Evolutionary conservation across 2,113 vertebrate genomes (phyloP), one percentile per base, ranked within the genome.

Genomic region (Sander vitreus): DNA sequence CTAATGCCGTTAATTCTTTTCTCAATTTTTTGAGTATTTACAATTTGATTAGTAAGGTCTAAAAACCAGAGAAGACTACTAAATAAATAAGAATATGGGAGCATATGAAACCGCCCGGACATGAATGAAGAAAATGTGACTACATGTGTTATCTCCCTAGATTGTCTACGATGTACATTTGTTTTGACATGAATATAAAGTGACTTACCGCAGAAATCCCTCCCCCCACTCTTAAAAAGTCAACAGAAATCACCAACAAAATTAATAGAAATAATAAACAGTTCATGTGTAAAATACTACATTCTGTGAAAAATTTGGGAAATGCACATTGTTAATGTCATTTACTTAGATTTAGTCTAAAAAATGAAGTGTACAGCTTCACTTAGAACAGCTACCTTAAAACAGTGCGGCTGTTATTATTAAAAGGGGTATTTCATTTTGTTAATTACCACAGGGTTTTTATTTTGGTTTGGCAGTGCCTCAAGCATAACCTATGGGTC

Each of bases 41-140:
- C 94, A 97, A 73, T 90, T 95, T 94, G 91, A 95, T 95, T 95
- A 95, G 92, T 93, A 92, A 93, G 91, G 81, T 95, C 80, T 93
- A 92, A 93, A 92, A 95, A 83, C 93, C 89, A 88, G 89, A 94
- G 95, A 86, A 77, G 90, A 90, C 62, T 87, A 82, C 93, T 95
- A 96, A 97, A 95, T 96, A 95, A 96, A 95, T 96, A 96, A 94
- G 96, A 96, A 95, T 53, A 36, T 86, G 87, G 89, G 92, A 92
- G 89, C 89, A 7, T 93, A 91, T 85, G 81, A 89, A 92, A 73
- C 65, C 86, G 74, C 87, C 75, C 36, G 60, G 64, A 91, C 83
- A 74, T 88, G 82, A 72, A 91, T 80, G 85, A 83, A 89, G 80
- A 89, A 89, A 86, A 81, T 62, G 81, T 86, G 51, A 82, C 39